These are phyloP conservation scores for Lophotis ruficrista DNA, from an alignment of 2,113 vertebrate species.

Conservation along the genomic window DNA sequence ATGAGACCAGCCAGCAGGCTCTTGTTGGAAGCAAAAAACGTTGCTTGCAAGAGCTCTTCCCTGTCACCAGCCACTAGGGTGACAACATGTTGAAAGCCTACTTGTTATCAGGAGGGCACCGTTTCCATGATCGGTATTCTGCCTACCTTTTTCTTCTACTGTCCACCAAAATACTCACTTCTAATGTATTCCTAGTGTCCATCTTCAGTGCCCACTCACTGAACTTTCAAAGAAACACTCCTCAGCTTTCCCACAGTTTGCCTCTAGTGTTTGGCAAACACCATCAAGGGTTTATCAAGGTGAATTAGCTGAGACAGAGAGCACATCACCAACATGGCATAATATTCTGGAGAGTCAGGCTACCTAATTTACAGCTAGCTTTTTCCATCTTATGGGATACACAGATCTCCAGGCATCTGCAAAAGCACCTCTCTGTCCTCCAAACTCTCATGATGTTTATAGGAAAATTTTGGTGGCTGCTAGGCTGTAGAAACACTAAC, in stretches of 20 bases:
- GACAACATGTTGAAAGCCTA: not conserved
- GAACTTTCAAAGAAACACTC: not conserved
- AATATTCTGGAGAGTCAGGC: not conserved
- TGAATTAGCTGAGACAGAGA: not conserved
- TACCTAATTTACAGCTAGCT: not conserved
- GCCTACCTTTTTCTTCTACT: not conserved
- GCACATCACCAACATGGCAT: not conserved
- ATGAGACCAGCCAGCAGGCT: not conserved
- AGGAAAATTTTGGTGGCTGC: not conserved
- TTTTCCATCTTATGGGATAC: not conserved
- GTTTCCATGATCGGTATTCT: not conserved
- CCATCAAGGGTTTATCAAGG: not conserved
- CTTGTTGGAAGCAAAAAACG: not conserved
- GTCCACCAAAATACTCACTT: not conserved
- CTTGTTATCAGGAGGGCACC: not conserved
- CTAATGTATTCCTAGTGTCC: not conserved
- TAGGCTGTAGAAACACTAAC: not conserved
- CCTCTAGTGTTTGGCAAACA: not conserved
- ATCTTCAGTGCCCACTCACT: not conserved
- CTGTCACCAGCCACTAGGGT: not conserved
- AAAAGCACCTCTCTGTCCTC: not conserved
- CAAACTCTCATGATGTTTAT: not conserved
- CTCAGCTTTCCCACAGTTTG: not conserved
- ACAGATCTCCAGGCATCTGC: not conserved
- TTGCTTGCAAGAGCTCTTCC: not conserved